Evolutionary conservation across 2,113 vertebrate genomes (phyloP).

Genomic region (Silurus asotus): DNA sequence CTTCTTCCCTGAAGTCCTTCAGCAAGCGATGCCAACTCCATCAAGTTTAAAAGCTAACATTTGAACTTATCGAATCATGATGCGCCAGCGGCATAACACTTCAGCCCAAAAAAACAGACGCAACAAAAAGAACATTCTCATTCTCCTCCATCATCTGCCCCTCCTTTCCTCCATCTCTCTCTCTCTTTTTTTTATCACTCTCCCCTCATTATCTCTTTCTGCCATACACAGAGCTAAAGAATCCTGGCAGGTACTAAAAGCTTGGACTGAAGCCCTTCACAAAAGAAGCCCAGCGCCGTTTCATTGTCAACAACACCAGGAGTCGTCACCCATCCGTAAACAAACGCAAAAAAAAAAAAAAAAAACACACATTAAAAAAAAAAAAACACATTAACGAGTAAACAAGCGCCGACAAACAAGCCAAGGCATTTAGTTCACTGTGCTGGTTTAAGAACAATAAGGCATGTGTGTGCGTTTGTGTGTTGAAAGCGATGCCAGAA

Average conservation of each 20-base stretch:
- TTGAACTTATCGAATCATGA: background rate
- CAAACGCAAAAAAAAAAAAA: constrained; percentile 3
- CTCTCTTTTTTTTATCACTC: background rate
- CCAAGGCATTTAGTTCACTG: constrained; percentile 19
- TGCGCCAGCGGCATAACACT: background rate
- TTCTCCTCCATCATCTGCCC: constrained; percentile 28
- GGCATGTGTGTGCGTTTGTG: background rate
- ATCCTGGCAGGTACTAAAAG: constrained; percentile 43
- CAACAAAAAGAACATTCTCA: background rate
- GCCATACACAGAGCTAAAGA: constrained; percentile 32
- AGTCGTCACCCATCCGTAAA: constrained; percentile 39
- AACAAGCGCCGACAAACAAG: constrained; percentile 29
- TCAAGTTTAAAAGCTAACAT: background rate
- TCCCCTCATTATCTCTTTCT: constrained; percentile 30
- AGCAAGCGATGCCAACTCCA: background rate
- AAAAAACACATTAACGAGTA: constrained; percentile 30
- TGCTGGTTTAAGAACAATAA: constrained; percentile 45
- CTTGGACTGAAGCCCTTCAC: constrained; percentile 24
- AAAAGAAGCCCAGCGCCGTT: constrained; percentile 33
- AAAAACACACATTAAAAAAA: too few species aligned
- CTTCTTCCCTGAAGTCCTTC: background rate
- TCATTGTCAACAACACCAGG: constrained; percentile 33
- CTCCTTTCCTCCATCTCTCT: constrained; percentile 2
- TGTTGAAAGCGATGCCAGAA: constrained; percentile 16
- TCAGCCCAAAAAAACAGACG: background rate